A percentile compares a stretch with the other conserved stretches of the same genome.
These are phyloP conservation scores for Synanceia verrucosa DNA, from an alignment of 2,797 vertebrate species.

Conservation along the genomic window DNA sequence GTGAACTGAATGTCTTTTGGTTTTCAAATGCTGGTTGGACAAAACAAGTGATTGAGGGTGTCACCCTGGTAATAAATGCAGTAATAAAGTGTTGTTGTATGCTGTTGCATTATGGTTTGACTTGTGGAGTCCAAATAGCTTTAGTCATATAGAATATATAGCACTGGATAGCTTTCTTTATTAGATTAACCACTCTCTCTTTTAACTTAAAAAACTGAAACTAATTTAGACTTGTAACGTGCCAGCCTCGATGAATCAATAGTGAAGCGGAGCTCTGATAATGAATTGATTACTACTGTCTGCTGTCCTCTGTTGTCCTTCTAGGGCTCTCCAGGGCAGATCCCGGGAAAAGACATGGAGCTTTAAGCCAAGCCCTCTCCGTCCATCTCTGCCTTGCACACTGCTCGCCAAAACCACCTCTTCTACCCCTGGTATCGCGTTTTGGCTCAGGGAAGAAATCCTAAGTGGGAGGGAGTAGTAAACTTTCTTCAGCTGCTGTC, in stretches of 20 bases:
- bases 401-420: constrained; percentile 64
- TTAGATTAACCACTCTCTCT: background rate
- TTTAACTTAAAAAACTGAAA: background rate
- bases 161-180: background rate
- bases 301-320: constrained; percentile 22
- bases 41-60: background rate
- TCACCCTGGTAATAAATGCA: background rate
- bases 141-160: background rate
- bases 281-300: background rate
- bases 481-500: constrained; percentile 92
- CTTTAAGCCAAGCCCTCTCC: constrained; percentile 83
- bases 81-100: background rate
- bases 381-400: constrained; percentile 73
- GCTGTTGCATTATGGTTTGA: background rate
- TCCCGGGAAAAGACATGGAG: constrained; percentile 78
- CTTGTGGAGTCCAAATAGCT: background rate
- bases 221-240: background rate
- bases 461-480: constrained; percentile 60
- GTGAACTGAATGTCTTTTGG: background rate
- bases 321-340: constrained; percentile 68
- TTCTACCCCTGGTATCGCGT: constrained; percentile 80
- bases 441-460: constrained; percentile 79
- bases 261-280: background rate
- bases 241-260: background rate
- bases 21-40: background rate